Evolutionary conservation across 2,888 invertebrate species (phyloP).

Genomic region (Melanophora roralis): DNA sequence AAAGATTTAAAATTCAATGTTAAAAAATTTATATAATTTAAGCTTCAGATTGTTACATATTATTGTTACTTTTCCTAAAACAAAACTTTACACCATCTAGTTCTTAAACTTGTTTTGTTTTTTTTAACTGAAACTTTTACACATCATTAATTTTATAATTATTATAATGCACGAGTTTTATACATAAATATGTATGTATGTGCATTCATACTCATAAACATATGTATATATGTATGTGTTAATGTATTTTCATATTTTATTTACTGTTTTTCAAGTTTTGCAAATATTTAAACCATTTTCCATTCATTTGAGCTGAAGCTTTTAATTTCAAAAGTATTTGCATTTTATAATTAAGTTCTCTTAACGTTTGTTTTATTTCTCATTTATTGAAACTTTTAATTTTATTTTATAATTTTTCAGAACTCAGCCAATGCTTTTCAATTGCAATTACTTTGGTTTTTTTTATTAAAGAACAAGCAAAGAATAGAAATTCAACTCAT

Average conservation of each 20-base stretch:
- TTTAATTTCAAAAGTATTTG: constrained; percentile 31
- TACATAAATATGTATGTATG: not conserved
- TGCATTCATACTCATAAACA: too few relatives aligned
- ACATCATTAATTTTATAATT: constrained; percentile 40
- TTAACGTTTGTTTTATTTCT: not conserved
- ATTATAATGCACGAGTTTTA: constrained; percentile 23
- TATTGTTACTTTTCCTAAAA: too few relatives aligned
- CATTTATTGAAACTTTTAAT: constrained; percentile 6
- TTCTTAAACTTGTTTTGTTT: too few relatives aligned
- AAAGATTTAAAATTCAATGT: too few relatives aligned
- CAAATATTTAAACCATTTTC: constrained; percentile 19
- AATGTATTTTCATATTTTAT: too few relatives aligned
- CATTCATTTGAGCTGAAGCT: constrained; percentile 11
- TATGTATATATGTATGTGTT: too few relatives aligned
- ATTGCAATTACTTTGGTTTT: constrained; percentile 20
- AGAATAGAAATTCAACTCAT: constrained; percentile 41
- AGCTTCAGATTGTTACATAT: too few relatives aligned
- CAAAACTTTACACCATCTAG: too few relatives aligned
- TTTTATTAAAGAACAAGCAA: not conserved
- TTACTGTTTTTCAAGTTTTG: too few relatives aligned
- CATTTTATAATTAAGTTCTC: not conserved
- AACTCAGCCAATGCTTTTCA: constrained; percentile 33
- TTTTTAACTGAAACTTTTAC: not conserved
- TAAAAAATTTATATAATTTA: too few relatives aligned
- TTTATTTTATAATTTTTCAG: constrained; percentile 19